Evolutionary conservation across 2,797 vertebrate genomes (phyloP), one percentile per base, ranked within the genome.

Genomic region (Scolopax rusticola): DNA sequence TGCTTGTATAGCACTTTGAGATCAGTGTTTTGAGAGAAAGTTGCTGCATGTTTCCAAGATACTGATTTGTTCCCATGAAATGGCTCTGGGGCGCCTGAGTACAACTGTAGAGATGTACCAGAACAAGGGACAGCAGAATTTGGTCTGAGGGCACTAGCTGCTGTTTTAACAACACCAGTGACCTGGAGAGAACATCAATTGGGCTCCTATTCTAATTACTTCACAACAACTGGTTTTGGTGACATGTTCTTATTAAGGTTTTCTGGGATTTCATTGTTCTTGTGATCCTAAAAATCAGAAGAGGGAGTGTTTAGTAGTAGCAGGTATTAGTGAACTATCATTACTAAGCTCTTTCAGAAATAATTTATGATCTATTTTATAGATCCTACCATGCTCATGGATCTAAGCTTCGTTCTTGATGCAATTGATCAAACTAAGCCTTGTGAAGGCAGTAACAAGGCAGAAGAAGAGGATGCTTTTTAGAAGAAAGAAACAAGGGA

Each of bases 341-440:
- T 73, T 90, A n/a, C 21, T 67, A 56, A 89, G 54, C 84, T 90
- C 43, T 76, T 69, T 79, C 47, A 90, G 93, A 87, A 91, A 51
- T 68, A 93, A 92, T 92, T 89, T 89, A 80, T 90, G 60, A 48
- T 59, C 64, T 87, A 0, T 96, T 95, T 94, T 93, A 90, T 91
- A 90, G 87, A 92, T 87, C 30, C 30, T 92, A 74, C 30, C 59
- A 57, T 0, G 0, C 23, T 90, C 15, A 17, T 38, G 57, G n/a
- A 87, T 93, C 81, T 84, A 33, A 79, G 21, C 65, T 89, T 90
- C 61, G 36, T 76, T 95, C 61, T 65, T 90, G 74, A 78, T 47
- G n/a, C 56, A 67, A 85, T 69, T 95, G 87, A 96, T 95, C 63
- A 95, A 95, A 65, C 81, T 48, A 90, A 97, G 95, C 88, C 95